Conservation (phyloP, 1,140 invertebrate species). For the Onthophagus taurus region DNA sequence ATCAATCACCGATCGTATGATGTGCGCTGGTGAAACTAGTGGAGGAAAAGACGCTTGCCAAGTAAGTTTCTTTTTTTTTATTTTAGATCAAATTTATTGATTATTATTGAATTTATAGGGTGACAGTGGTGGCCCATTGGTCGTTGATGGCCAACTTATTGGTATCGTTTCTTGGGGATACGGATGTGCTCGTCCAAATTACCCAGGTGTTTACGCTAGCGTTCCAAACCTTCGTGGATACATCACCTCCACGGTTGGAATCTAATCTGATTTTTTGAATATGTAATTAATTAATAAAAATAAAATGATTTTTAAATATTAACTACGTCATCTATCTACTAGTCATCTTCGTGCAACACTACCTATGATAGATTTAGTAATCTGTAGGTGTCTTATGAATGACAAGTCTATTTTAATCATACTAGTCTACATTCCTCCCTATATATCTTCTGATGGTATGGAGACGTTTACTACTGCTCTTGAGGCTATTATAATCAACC, state of each 20-base stretch:
- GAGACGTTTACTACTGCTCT: too few relatives aligned
- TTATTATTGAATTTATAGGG: background rate
- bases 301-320: background rate
- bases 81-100: background rate
- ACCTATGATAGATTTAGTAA: too few relatives aligned
- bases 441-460: too few relatives aligned
- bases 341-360: too few relatives aligned
- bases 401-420: too few relatives aligned
- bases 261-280: too few relatives aligned
- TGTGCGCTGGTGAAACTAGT: slow-evolving; percentile 58
- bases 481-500: too few relatives aligned
- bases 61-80: slow-evolving; percentile 32
- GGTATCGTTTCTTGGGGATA: slow-evolving; percentile 3
- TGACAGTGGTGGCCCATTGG: slow-evolving; percentile 3
- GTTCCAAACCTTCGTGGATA: slow-evolving; percentile 26
- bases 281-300: too few relatives aligned
- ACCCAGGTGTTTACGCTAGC: slow-evolving; percentile 8
- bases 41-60: slow-evolving; percentile 65
- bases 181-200: background rate
- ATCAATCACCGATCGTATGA: slow-evolving; percentile 47
- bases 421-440: too few relatives aligned
- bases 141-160: background rate
- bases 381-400: too few relatives aligned
- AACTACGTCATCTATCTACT: too few relatives aligned
- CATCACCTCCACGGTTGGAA: slow-evolving; percentile 29